Conservation (phyloP, 1,140 invertebrate genomes). For the Palaemon carinicauda region DNA sequence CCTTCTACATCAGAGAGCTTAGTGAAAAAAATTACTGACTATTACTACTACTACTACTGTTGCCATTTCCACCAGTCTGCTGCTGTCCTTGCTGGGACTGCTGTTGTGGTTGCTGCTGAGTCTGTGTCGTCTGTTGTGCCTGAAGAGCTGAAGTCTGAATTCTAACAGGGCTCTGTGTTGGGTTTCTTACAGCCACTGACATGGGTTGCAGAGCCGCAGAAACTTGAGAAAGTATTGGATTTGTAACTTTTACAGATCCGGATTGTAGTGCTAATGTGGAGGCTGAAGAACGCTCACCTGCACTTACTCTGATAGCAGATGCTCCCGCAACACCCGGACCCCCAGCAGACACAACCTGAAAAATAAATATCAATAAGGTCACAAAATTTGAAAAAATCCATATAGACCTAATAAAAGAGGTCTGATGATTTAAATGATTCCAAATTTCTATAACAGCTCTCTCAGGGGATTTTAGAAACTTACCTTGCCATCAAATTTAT, state of each 20-base stretch:
- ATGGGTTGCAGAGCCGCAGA: conserved; percentile 33
- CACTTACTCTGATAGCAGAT: conserved; percentile 41
- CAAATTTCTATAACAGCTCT: no score
- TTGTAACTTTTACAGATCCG: conserved; percentile 38
- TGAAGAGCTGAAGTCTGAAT: conserved; percentile 52
- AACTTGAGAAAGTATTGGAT: conserved; percentile 12
- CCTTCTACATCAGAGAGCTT: no score
- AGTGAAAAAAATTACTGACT: conserved; percentile 12
- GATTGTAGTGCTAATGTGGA: conserved; percentile 18
- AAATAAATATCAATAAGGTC: neutral
- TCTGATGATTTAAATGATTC: no score
- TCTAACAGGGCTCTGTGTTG: conserved; percentile 47
- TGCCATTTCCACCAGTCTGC: neutral
- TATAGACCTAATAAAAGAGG: no score
- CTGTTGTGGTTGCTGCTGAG: conserved; percentile 38
- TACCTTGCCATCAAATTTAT: no score
- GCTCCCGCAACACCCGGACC: conserved; percentile 36
- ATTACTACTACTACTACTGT: conserved; percentile 22
- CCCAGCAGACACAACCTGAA: conserved; percentile 48
- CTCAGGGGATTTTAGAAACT: no score
- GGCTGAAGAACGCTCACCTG: conserved; percentile 34
- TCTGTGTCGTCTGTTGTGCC: conserved; percentile 36
- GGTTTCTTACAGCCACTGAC: conserved; percentile 44
- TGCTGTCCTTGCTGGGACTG: conserved; percentile 26
- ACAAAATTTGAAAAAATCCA: no score